A percentile compares a stretch with the other conserved stretches of the same genome.
phyloP scores from a whole-genome alignment of 2,113 vertebrate species.

The Gallinago paraguaiae region DNA sequence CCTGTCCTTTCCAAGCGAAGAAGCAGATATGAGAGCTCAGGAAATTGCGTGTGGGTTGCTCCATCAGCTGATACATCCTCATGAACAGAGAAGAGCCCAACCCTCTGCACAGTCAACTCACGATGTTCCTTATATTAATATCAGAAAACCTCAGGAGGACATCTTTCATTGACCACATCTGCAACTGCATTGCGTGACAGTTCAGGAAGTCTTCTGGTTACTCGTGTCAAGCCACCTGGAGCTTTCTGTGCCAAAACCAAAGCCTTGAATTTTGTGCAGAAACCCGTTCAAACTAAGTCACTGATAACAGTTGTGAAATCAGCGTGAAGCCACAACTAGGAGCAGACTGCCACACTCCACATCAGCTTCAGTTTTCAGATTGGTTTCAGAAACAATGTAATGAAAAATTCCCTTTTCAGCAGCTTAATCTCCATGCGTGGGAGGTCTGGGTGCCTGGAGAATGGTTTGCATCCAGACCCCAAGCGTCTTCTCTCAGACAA shows the following conservation, averaged over 20 bases:
- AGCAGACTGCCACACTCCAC: not conserved
- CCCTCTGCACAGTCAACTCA: not conserved
- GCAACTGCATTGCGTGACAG: not conserved
- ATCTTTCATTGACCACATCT: not conserved
- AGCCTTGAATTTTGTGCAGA: not conserved
- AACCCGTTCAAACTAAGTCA: not conserved
- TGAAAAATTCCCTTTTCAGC: not conserved
- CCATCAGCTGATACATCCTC: not conserved
- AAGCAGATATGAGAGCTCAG: not conserved
- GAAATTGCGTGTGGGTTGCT: not conserved
- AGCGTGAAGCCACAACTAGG: not conserved
- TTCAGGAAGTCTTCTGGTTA: not conserved
- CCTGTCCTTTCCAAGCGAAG: not conserved
- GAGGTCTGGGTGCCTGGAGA: not conserved
- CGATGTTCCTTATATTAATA: not conserved
- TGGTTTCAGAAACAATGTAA: not conserved
- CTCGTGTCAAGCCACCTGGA: not conserved
- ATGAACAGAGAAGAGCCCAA: not conserved
- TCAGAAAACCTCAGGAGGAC: not conserved
- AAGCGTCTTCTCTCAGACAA: not conserved
- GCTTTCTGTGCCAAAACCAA: not conserved
- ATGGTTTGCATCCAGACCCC: not conserved
- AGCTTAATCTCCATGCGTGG: not conserved
- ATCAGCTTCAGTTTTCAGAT: not conserved
- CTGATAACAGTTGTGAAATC: accelerated